A percentile compares a stretch with the other conserved stretches of the same genome.
phyloP scores from a whole-genome alignment of 1,140 invertebrate genomes.

The Heliconius nattereri region DNA sequence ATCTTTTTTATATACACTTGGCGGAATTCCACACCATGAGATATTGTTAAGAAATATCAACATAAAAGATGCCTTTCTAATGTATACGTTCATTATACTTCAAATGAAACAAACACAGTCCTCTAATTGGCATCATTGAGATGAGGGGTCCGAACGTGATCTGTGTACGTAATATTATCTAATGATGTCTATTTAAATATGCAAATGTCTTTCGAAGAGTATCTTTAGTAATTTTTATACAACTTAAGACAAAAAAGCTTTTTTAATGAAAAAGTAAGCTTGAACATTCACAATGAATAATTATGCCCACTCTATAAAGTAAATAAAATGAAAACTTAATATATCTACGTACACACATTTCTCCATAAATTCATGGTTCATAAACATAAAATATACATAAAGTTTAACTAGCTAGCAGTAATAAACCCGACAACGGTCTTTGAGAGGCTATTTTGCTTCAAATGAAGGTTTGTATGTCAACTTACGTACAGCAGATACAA shows the following conservation, averaged over 20 bases:
- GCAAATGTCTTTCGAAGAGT: background rate
- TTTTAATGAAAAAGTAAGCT: too few relatives aligned
- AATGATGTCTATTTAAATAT: slow-evolving; percentile 13
- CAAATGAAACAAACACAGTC: slow-evolving; percentile 41
- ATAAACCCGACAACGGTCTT: slow-evolving; percentile 2
- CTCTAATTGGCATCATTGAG: slow-evolving; percentile 63
- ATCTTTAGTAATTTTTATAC: background rate
- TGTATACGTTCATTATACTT: slow-evolving; percentile 44
- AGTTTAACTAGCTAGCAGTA: slow-evolving; percentile 6
- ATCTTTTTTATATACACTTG: too few relatives aligned
- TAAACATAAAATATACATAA: slow-evolving; percentile 13
- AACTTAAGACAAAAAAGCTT: background rate
- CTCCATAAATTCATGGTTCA: background rate
- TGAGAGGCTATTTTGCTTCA: background rate
- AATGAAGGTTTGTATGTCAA: slow-evolving; percentile 8
- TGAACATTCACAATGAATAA: too few relatives aligned
- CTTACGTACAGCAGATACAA: background rate
- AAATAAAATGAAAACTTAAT: background rate
- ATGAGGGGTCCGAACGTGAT: slow-evolving; percentile 49
- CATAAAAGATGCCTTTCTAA: slow-evolving; percentile 11
- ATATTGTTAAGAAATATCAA: too few relatives aligned
- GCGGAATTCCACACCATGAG: too few relatives aligned
- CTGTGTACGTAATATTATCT: slow-evolving; percentile 24
- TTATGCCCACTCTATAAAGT: background rate
- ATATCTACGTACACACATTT: background rate